A percentile compares a stretch with the other conserved stretches of the same genome.
These are phyloP conservation scores for Dryocosmus kuriphilus DNA, from an alignment of 2,888 invertebrate species.

Conservation along the genomic window DNA sequence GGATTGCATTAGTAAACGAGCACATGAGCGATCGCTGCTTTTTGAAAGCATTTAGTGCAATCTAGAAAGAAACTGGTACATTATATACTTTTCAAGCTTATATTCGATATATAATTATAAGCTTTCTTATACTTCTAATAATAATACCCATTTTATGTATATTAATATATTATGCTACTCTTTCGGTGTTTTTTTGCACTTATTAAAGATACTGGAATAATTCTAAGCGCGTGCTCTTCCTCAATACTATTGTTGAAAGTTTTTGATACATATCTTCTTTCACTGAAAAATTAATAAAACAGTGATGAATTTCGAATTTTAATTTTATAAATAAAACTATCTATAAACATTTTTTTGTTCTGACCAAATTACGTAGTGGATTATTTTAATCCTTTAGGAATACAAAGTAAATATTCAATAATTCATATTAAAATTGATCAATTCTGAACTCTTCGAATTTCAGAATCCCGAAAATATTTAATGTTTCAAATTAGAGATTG, in stretches of 20 bases:
- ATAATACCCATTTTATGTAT: background rate
- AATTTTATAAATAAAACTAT: background rate
- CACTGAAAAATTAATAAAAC: slow-evolving; percentile 3
- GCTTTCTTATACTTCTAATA: background rate
- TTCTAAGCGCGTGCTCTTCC: background rate
- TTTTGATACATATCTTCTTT: background rate
- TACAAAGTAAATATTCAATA: too few relatives aligned
- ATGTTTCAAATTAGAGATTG: too few relatives aligned
- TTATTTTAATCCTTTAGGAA: too few relatives aligned
- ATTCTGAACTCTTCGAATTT: too few relatives aligned
- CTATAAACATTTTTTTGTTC: too few relatives aligned
- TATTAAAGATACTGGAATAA: background rate
- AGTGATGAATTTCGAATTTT: background rate
- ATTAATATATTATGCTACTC: slow-evolving; percentile 3
- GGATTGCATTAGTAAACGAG: background rate
- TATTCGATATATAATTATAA: slow-evolving; percentile 19
- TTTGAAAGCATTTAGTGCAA: background rate
- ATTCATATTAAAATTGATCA: too few relatives aligned
- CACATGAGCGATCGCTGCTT: background rate
- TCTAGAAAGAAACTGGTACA: background rate
- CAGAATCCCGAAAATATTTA: too few relatives aligned
- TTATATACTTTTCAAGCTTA: background rate
- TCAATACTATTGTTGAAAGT: background rate
- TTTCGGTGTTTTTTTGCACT: background rate
- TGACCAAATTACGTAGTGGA: too few relatives aligned